A percentile compares a stretch with the other conserved stretches of the same genome.
Conservation (phyloP, 2,113 vertebrate genomes). For the Urocolius indicus region DNA sequence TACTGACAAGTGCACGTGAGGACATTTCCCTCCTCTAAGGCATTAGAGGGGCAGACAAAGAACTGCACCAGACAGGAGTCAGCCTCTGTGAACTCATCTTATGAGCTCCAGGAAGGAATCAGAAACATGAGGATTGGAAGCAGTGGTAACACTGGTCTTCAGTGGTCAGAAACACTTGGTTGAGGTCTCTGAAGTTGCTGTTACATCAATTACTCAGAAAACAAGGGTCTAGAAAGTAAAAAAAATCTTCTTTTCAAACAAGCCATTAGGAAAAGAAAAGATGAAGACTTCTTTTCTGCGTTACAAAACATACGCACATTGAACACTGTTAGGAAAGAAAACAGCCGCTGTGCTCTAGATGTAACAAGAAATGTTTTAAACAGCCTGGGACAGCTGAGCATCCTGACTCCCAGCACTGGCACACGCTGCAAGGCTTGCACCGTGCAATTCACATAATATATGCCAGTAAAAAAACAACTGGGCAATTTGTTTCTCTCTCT, state of each 20-base stretch:
- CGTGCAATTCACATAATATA: neutral
- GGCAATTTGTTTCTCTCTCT: conserved; percentile 12
- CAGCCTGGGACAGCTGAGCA: neutral
- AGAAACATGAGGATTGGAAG: neutral
- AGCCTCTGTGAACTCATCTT: neutral
- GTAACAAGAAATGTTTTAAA: neutral
- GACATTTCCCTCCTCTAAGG: neutral
- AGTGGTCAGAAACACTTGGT: neutral
- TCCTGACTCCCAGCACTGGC: neutral
- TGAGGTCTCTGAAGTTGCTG: neutral
- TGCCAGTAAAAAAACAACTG: neutral
- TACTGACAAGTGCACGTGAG: neutral
- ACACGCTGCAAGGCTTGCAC: neutral
- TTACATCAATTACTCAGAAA: neutral
- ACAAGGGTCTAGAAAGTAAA: neutral
- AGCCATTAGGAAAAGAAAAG: neutral
- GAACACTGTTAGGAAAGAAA: neutral
- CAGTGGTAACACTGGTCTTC: neutral
- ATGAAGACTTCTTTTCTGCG: neutral
- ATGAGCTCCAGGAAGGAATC: neutral
- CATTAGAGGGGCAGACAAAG: neutral
- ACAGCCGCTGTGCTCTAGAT: neutral
- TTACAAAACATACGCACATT: neutral
- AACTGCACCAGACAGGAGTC: neutral
- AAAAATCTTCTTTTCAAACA: neutral